Conservation (phyloP, 2,888 invertebrate genomes). For the Pseudanteris insignis region DNA sequence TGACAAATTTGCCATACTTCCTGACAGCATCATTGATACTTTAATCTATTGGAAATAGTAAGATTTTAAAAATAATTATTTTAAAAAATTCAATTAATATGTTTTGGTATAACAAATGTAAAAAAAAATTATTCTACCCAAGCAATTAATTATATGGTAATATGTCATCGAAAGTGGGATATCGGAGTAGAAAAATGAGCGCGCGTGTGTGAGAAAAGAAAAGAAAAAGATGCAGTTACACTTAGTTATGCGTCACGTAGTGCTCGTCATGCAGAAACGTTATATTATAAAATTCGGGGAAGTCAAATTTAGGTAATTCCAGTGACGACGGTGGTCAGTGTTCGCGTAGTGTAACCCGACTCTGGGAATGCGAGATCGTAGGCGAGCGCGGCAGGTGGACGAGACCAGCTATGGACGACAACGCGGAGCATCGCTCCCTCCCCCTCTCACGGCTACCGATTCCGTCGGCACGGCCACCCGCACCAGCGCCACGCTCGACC, state of each 20-base stretch:
- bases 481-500: conserved; percentile 54
- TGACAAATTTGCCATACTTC: too few species aligned
- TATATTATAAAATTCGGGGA: conserved; percentile 11
- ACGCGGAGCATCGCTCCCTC: conserved; percentile 20
- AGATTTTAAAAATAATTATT: too few species aligned
- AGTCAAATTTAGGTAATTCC: conserved; percentile 32
- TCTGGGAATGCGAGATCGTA: conserved; percentile 47
- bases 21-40: too few species aligned
- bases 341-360: conserved; percentile 45
- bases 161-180: too few species aligned
- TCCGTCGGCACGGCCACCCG: conserved; percentile 50
- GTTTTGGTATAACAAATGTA: too few species aligned
- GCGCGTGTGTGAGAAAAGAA: neutral
- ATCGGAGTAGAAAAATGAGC: too few species aligned
- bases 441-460: conserved; percentile 29
- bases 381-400: conserved; percentile 49
- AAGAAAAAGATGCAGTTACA: neutral
- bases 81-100: too few species aligned
- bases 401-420: conserved; percentile 36
- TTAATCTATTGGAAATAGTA: too few species aligned
- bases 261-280: conserved; percentile 2
- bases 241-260: neutral
- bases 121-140: too few species aligned
- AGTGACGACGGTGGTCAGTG: conserved; percentile 29
- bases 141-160: too few species aligned